Base-by-base conservation (phyloP, 1,140 invertebrate species). In the Zaprionus davidi region DNA sequence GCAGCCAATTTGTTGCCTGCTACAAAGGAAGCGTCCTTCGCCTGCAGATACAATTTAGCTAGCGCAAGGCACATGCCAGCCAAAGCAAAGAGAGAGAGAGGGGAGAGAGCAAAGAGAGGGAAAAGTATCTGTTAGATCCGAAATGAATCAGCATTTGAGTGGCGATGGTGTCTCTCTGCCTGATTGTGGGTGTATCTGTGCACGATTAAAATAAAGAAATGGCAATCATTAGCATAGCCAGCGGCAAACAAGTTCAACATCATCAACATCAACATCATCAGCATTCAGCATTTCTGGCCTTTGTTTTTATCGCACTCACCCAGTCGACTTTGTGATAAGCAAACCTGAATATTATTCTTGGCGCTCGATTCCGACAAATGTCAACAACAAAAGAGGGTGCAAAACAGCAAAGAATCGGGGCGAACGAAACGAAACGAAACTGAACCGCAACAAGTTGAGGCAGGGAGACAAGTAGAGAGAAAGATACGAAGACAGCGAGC, bases 1-100 rank as follows among this genome's bases (percentile, higher is more conserved):
- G 85, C 66, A 55, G 81, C 83, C 84, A 88, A 90, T 90, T 88
- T 90, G 80, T 73, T 57, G 62, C 57, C 68, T 58, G 59, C 63
- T 63, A 76, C 71, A 83, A 83, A 83, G 71, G 41, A 53, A 31
- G 15, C 68, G 59, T n/a, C 49, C 17, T 28, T 26, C 26, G 65
- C 36, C 56, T 44, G 38, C 71, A 41, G 22, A 13, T 74, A 36
- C 28, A 34, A 69, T 64, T 71, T 75, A 46, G 53, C 55, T 56
- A 34, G 36, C 7, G 26, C 24, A 28, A 6, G 69, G 62, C 70
- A 72, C 62, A 72, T 71, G 68, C 22, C 68, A 38, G 59, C 57
- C 56, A 77, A 64, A 56, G 17, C 12, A n/a, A 56, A 56, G 15
- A 2, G 26, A 56, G 6, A 12, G 44, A 20, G 44, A 12, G 17